Percentiles rank a stretch among this genome's conserved stretches.
These are phyloP conservation scores for Copidosoma aretas DNA, from an alignment of 2,888 invertebrate genomes.

Conservation along the genomic window DNA sequence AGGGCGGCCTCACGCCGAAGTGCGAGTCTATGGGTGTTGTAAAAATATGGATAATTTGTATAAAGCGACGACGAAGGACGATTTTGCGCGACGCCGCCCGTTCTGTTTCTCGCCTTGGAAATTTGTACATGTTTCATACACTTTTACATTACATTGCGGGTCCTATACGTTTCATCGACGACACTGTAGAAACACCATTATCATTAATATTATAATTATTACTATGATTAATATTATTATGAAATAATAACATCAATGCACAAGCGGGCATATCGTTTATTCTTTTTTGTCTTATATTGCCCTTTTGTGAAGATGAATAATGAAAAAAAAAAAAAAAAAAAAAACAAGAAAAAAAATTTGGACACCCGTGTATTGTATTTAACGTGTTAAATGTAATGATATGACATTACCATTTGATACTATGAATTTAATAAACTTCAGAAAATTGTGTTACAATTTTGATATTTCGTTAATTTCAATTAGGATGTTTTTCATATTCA, in stretches of 20 bases:
- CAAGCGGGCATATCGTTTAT: slow-evolving; percentile 27
- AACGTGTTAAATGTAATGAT: slow-evolving; percentile 48
- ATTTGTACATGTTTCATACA: too few species aligned
- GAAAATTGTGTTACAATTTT: too few species aligned
- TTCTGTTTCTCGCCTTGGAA: neutral
- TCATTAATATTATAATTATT: slow-evolving; percentile 15
- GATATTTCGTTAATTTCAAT: too few species aligned
- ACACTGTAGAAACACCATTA: slow-evolving; percentile 7
- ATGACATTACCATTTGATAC: slow-evolving; percentile 36
- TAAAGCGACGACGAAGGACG: slow-evolving; percentile 12
- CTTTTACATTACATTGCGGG: too few species aligned
- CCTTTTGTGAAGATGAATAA: slow-evolving; percentile 17
- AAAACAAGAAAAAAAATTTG: slow-evolving; percentile 14
- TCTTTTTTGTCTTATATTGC: slow-evolving; percentile 30
- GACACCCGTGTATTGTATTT: slow-evolving; percentile 38
- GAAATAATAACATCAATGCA: slow-evolving; percentile 40
- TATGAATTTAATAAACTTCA: too few species aligned
- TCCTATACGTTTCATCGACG: slow-evolving; percentile 22
- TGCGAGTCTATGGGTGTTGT: slow-evolving; percentile 10
- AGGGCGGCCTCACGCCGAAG: slow-evolving; percentile 16
- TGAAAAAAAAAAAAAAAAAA: too few species aligned
- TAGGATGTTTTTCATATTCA: too few species aligned
- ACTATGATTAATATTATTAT: slow-evolving; percentile 23
- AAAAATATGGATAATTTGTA: slow-evolving; percentile 27
- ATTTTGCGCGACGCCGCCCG: slow-evolving; percentile 21